Percentiles rank a stretch among this genome's conserved stretches.
Conservation (phyloP, 2,888 invertebrate genomes). For the Tortrix viridana region DNA sequence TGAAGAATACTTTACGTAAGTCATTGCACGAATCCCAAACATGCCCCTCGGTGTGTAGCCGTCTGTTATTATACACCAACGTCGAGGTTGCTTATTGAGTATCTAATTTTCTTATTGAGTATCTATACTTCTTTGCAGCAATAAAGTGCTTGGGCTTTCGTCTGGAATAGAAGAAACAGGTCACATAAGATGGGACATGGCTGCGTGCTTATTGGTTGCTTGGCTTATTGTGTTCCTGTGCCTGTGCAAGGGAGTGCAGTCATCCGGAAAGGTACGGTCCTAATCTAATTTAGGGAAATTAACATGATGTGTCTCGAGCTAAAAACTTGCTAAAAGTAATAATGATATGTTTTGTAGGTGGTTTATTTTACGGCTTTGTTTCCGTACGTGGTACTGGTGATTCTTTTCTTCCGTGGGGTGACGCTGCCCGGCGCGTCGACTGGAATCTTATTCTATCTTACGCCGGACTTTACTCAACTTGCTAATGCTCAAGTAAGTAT, state of each 20-base stretch:
- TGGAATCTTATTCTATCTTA: slow-evolving; percentile 91
- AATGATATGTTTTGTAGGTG: slow-evolving; percentile 70
- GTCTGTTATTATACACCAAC: slow-evolving; percentile 3
- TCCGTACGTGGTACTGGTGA: slow-evolving; percentile 89
- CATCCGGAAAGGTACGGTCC: slow-evolving; percentile 87
- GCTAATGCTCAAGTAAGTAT: slow-evolving; percentile 86
- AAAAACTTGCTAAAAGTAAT: background rate
- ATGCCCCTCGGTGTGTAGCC: background rate
- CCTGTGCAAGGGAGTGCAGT: slow-evolving; percentile 91
- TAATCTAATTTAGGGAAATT: background rate
- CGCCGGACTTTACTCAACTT: slow-evolving; percentile 90
- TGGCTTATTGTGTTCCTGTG: slow-evolving; percentile 92
- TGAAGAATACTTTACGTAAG: slow-evolving; percentile 90
- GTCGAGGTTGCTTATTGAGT: slow-evolving; percentile 17
- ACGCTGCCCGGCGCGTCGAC: slow-evolving; percentile 91
- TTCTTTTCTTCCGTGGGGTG: slow-evolving; percentile 90
- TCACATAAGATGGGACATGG: slow-evolving; percentile 87
- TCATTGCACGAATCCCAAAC: slow-evolving; percentile 34
- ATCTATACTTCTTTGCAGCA: slow-evolving; percentile 68
- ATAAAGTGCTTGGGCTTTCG: slow-evolving; percentile 88
- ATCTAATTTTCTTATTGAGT: slow-evolving; percentile 24
- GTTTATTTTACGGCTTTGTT: slow-evolving; percentile 91
- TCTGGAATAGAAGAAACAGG: slow-evolving; percentile 89
- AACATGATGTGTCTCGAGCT: no score
- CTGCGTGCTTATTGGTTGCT: slow-evolving; percentile 88